A percentile compares a stretch with the other conserved stretches of the same genome.
These are phyloP conservation scores for Octopus sinensis DNA, from an alignment of 1,140 invertebrate genomes.

Conservation along the genomic window DNA sequence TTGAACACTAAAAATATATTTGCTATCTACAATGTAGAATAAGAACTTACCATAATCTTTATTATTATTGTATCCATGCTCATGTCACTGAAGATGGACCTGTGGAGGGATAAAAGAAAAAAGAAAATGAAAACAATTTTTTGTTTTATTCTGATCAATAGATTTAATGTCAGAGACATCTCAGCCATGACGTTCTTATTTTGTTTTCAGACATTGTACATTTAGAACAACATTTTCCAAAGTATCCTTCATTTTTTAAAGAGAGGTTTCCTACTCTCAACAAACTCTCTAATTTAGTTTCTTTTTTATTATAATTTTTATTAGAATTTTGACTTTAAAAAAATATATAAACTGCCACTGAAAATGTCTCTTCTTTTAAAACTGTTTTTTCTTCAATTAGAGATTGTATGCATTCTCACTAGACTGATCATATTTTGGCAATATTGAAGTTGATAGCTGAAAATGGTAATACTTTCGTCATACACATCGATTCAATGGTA, in stretches of 20 bases:
- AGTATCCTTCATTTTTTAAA: background rate
- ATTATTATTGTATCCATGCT: constrained; percentile 78
- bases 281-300: background rate
- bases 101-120: constrained; percentile 36
- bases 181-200: too few species aligned
- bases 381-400: too few species aligned
- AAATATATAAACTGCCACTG: too few species aligned
- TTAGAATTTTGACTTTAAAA: too few species aligned
- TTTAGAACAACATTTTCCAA: background rate
- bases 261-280: background rate
- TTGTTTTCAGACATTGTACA: background rate
- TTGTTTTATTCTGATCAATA: background rate
- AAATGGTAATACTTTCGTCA: too few species aligned
- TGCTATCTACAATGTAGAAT: background rate
- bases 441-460: too few species aligned
- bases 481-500: too few species aligned
- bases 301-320: too few species aligned
- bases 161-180: background rate
- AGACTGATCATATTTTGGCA: too few species aligned
- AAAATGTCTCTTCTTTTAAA: too few species aligned
- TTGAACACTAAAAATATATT: background rate
- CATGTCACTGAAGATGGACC: constrained; percentile 72
- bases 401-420: too few species aligned
- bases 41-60: constrained; percentile 68
- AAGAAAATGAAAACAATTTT: background rate